Percentiles rank a stretch among this genome's conserved stretches.
phyloP scores from a whole-genome alignment of 2,888 invertebrate species.

The Oscheius onirici region DNA sequence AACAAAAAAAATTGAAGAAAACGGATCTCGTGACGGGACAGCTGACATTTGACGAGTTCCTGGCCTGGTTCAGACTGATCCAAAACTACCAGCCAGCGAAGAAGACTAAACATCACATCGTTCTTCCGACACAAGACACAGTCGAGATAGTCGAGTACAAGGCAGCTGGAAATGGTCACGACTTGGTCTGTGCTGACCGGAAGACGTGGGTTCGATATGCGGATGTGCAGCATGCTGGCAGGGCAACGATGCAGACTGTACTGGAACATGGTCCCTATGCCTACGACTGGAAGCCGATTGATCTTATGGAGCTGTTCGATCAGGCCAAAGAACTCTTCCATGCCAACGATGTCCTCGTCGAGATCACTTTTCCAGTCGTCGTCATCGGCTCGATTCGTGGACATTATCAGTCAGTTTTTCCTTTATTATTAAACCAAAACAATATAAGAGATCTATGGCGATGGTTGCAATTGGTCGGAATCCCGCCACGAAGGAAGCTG shows the following conservation, averaged over 20 bases:
- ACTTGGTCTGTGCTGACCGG: conserved; percentile 1
- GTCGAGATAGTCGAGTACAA: not conserved
- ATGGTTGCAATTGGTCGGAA: conserved; percentile 11
- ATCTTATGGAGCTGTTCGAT: conserved; percentile 25
- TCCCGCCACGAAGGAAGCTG: conserved; percentile 6
- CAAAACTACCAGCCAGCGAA: not conserved
- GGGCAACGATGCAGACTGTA: not conserved
- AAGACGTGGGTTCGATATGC: conserved; percentile 12
- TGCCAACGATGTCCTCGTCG: not conserved
- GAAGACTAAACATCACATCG: not conserved
- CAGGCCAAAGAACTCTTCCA: conserved; percentile 31
- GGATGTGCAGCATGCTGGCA: not conserved
- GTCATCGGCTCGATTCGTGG: conserved; percentile 24
- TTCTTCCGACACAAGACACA: not conserved
- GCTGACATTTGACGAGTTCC: not conserved
- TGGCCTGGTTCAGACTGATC: not conserved
- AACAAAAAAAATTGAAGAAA: not conserved
- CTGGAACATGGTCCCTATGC: conserved; percentile 28
- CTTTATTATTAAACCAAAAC: not conserved
- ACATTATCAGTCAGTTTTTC: conserved; percentile 4
- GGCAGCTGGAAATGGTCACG: conserved; percentile 6
- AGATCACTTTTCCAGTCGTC: conserved; percentile 1
- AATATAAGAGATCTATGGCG: conserved; percentile 10
- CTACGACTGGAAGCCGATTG: conserved; percentile 28
- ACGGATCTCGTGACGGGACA: not conserved